Evolutionary conservation across 2,797 vertebrate genomes (phyloP).

Genomic region (Argyrosomus regius): DNA sequence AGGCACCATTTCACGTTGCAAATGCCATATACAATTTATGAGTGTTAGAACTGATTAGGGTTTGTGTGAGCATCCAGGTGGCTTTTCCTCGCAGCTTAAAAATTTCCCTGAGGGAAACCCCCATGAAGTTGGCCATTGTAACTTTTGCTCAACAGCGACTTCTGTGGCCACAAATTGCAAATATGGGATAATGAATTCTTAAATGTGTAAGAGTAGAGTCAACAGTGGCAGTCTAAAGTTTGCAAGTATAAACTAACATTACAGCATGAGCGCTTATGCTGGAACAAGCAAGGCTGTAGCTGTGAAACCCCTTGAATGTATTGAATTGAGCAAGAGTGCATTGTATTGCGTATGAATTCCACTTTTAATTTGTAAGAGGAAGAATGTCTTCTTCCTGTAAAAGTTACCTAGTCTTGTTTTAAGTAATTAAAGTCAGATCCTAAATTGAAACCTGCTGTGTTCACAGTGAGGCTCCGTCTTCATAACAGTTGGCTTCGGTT

Average conservation of each 20-base stretch:
- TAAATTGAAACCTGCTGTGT: conserved; percentile 58
- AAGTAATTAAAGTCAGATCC: conserved; percentile 52
- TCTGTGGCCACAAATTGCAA: not conserved
- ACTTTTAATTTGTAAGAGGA: conserved; percentile 19
- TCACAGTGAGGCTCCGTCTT: conserved; percentile 49
- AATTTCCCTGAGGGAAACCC: not conserved
- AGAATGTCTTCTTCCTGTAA: conserved; percentile 24
- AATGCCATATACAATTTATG: not conserved
- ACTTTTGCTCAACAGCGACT: not conserved
- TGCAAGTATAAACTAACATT: not conserved
- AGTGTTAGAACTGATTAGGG: not conserved
- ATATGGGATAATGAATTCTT: not conserved
- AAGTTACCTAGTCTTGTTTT: conserved; percentile 22
- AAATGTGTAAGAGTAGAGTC: not conserved
- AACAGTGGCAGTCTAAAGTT: not conserved
- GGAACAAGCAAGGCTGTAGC: not conserved
- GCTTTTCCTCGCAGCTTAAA: not conserved
- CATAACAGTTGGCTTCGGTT: conserved; percentile 51
- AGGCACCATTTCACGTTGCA: not conserved
- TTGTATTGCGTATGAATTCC: conserved; percentile 33
- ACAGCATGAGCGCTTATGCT: conserved; percentile 4
- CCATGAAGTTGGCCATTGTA: not conserved
- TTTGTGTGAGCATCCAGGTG: not conserved
- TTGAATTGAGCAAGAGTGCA: not conserved
- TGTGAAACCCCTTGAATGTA: not conserved